Conservation (phyloP, 92 coral and sea anemone species). For the Zoanthus solanderi region DNA sequence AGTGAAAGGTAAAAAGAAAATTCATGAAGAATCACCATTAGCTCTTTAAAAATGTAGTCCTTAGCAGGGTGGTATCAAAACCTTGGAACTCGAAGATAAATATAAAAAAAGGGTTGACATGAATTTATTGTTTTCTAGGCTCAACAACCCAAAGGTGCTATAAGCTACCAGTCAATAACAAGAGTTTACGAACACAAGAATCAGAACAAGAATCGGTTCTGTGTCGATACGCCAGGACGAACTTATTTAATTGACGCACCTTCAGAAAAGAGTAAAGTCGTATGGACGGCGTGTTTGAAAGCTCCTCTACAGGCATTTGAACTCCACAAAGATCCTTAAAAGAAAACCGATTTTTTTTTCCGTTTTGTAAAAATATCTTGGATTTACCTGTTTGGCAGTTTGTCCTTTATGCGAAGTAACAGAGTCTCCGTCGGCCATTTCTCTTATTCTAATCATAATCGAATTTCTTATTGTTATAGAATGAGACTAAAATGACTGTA, state of each 20-base stretch:
- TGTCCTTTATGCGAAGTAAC: no score
- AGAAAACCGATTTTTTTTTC: not conserved
- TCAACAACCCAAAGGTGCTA: slow-evolving; percentile 96
- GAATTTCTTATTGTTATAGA: no score
- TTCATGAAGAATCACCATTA: no score
- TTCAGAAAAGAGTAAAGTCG: slow-evolving; percentile 78
- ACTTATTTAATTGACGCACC: slow-evolving; percentile 88
- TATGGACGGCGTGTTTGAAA: slow-evolving; percentile 88
- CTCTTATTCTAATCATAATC: no score
- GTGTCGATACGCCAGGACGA: slow-evolving; percentile 86
- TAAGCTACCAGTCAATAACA: slow-evolving; percentile 83
- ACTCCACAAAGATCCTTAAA: slow-evolving; percentile 53
- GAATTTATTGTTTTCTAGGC: slow-evolving; percentile 50
- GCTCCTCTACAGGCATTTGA: slow-evolving; percentile 80
- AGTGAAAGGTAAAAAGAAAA: no score
- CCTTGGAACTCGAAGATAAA: not conserved
- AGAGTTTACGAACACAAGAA: slow-evolving; percentile 83
- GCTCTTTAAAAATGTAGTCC: not conserved
- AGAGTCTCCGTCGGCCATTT: no score
- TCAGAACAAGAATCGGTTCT: slow-evolving; percentile 79
- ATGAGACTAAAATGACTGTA: no score
- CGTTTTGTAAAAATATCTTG: not conserved
- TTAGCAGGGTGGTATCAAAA: not conserved
- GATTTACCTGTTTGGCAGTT: no score
- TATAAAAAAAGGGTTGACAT: not conserved